Conservation (phyloP, 1,140 invertebrate species). For the Drosophila asahinai region DNA sequence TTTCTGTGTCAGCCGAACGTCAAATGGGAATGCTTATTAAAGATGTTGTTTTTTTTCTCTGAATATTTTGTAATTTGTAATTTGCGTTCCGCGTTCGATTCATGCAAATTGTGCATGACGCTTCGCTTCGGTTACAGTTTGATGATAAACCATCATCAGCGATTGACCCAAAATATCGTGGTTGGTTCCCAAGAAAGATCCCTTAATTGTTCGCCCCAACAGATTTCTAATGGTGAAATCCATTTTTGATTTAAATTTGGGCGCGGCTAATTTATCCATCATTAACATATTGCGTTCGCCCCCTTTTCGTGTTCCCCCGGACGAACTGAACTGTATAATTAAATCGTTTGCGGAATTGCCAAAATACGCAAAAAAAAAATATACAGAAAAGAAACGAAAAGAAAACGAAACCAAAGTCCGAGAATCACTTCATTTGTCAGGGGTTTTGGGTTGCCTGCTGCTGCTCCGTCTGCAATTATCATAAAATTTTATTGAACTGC, state of each 20-base stretch:
- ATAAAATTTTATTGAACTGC: slow-evolving; percentile 79
- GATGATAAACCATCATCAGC: slow-evolving; percentile 65
- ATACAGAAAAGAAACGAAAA: background rate
- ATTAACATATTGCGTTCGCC: slow-evolving; percentile 33
- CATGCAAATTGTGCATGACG: slow-evolving; percentile 82
- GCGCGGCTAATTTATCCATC: slow-evolving; percentile 42
- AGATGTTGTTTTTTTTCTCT: slow-evolving; percentile 55
- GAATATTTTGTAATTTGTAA: slow-evolving; percentile 56
- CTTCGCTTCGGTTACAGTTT: slow-evolving; percentile 78
- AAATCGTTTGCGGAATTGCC: slow-evolving; percentile 51
- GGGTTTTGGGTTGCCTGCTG: slow-evolving; percentile 10
- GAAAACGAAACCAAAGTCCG: slow-evolving; percentile 18
- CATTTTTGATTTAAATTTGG: slow-evolving; percentile 51
- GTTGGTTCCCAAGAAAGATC: slow-evolving; percentile 58
- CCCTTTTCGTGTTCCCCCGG: background rate
- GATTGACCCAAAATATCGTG: slow-evolving; percentile 73
- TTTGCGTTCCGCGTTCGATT: slow-evolving; percentile 70
- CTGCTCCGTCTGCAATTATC: slow-evolving; percentile 68
- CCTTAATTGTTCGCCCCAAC: slow-evolving; percentile 49
- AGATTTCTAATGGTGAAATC: slow-evolving; percentile 56
- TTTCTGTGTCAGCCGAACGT: slow-evolving; percentile 78
- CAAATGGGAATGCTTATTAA: slow-evolving; percentile 78
- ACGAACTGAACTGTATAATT: slow-evolving; percentile 53
- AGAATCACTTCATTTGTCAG: slow-evolving; percentile 79
- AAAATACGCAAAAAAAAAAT: slow-evolving; percentile 22